Evolutionary conservation across 2,888 invertebrate genomes (phyloP).

Genomic region (Phalera bucephala): DNA sequence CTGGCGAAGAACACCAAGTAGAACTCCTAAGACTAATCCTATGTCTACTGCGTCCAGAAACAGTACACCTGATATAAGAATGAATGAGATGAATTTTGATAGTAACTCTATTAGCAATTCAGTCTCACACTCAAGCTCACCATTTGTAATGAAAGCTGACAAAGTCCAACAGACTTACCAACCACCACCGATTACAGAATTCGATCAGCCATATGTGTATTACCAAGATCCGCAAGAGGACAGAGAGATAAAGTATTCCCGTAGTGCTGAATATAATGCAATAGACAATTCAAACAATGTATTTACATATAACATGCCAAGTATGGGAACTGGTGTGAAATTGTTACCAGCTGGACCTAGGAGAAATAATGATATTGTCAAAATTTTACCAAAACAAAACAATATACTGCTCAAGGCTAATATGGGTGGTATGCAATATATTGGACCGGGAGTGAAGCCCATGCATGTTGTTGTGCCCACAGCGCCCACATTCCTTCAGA

Average conservation of each 20-base stretch:
- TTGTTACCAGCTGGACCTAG: slow-evolving; percentile 42
- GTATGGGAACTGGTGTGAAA: slow-evolving; percentile 44
- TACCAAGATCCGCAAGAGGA: slow-evolving; percentile 68
- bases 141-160: slow-evolving; percentile 58
- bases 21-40: slow-evolving; percentile 53
- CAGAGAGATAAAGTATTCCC: slow-evolving; percentile 70
- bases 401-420: slow-evolving; percentile 69
- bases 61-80: slow-evolving; percentile 59
- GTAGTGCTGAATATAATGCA: slow-evolving; percentile 67
- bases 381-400: slow-evolving; percentile 64
- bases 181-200: slow-evolving; percentile 48
- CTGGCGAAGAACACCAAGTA: slow-evolving; percentile 69
- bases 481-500: slow-evolving; percentile 68
- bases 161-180: slow-evolving; percentile 60
- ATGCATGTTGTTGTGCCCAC: slow-evolving; percentile 65
- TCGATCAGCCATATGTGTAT: slow-evolving; percentile 60
- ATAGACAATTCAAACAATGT: slow-evolving; percentile 51
- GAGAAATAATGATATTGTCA: slow-evolving; percentile 55
- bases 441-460: slow-evolving; percentile 58
- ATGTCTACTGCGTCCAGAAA: slow-evolving; percentile 51
- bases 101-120: slow-evolving; percentile 42
- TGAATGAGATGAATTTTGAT: slow-evolving; percentile 61
- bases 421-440: slow-evolving; percentile 61
- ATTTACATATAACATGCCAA: slow-evolving; percentile 54
- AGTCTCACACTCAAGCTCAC: slow-evolving; percentile 43